Base-by-base conservation (phyloP, 2,113 vertebrate genomes). In the Rutilus rutilus region DNA sequence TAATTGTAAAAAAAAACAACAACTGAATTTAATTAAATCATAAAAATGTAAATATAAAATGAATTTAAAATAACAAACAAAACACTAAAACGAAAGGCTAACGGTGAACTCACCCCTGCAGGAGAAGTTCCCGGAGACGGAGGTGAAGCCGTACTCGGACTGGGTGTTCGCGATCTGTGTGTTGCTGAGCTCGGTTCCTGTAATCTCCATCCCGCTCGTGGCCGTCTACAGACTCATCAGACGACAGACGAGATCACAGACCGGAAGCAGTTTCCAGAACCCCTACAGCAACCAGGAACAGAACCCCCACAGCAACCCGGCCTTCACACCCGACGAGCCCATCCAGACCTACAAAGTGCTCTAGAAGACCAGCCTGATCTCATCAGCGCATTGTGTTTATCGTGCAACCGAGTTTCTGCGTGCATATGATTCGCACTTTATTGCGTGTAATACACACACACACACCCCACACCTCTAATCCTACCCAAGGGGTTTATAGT, bases 101-200 rank as follows among this genome's bases (percentile, higher is more conserved):
- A 42, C 39, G 1, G 39, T 42, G 4, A 8, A 2, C 39, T 42
- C 36, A 36, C 36, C 39, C 39, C 7, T 42, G 9, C 73, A 98
- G 97, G 91, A 89, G 52, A 0, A 52, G 0, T 98, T 98, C 79
- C 97, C 97, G 0, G 6, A 83, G n/a, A 87, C 90, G 33, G 92
- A 97, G 36, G 27, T 86, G 45, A 94, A 93, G 90, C 9, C 67
- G 1, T 97, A 97, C 79, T 96, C 97, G 0, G 81, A 82, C 27
- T 98, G 97, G 97, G 96, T 96, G 30, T 93, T 91, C 74, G 90
- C 88, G 65, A 89, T 93, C 57, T 97, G 96, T 42, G 64, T 92
- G 75, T 83, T 97, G 19, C 86, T 99, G 84, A 91, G 89, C 42
- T 17, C 80, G 4, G 2, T 96, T 10, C 96, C 97, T 0, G 87